Evolutionary conservation across 1,140 invertebrate genomes (phyloP), one percentile per base, ranked within the genome.

Genomic region (Macrotrachela quadricornifera): DNA sequence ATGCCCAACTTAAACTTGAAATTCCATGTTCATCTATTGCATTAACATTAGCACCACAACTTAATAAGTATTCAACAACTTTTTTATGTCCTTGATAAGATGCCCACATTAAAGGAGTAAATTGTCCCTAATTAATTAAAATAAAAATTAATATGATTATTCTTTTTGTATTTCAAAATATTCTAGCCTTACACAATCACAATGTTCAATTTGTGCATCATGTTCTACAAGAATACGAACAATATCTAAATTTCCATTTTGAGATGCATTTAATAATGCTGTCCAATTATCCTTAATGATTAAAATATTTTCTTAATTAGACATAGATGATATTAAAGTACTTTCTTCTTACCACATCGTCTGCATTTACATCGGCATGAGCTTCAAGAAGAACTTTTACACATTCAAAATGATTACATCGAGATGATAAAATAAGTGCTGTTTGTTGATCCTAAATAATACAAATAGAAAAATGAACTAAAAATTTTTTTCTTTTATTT

Each of bases 101-200:
- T 0, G 87, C 86, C 91, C 91, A 97, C 83, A 96, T 91, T 41
- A 97, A 73, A 1, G 88, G 75, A 1, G 87, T 87, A 90, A 91
- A 97, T 18, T 85, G 85, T 59, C 87, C 21, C 21, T 30, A 30
- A 4, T 30, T 8, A n/a, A n/a, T n/a, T n/a, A n/a, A n/a, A n/a
- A n/a, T n/a, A n/a, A n/a, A 8, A 30, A 30, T 30, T 8, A 30
- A 30, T 30, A 30, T 30, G 2, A 30, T 4, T 30, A 30, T 2
- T 30, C 8, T 30, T 30, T 30, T 30, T 30, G 21, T 30, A 30
- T n/a, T n/a, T 4, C 21, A 30, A 8, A 4, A 4, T 8, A 30
- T 30, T 30, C 21, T 30, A 30, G 2, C 2, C 21, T 30, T 30
- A 30, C 87, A 77, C 88, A 81, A 67, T 97, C 90, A 59, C 81